Evolutionary conservation across 2,113 vertebrate species (phyloP).

Genomic region (Columbina picui): DNA sequence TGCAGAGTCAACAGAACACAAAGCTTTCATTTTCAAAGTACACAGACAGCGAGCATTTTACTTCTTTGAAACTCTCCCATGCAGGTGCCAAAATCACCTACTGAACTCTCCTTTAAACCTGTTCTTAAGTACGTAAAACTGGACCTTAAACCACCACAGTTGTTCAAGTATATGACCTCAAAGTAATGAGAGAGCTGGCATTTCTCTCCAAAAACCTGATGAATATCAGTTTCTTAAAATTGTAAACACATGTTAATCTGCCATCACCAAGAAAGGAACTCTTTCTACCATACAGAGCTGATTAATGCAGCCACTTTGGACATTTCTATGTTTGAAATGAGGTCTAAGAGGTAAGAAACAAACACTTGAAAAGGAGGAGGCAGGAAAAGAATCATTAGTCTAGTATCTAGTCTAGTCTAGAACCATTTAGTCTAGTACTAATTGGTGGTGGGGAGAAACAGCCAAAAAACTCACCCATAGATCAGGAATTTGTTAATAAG

Average conservation of each 20-base stretch:
- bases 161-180: not conserved
- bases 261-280: conserved; percentile 3
- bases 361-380: not conserved
- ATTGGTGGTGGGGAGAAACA: not conserved
- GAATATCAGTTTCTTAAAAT: not conserved
- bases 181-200: not conserved
- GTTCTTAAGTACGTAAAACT: not conserved
- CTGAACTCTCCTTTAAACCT: not conserved
- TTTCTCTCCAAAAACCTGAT: not conserved
- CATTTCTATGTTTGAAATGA: not conserved
- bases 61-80: not conserved
- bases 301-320: not conserved
- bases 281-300: not conserved
- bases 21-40: not conserved
- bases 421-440: not conserved
- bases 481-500: not conserved
- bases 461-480: not conserved
- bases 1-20: conserved; percentile 5
- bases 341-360: not conserved
- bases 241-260: not conserved
- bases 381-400: not conserved
- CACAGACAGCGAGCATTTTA: not conserved
- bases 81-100: not conserved
- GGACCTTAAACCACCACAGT: not conserved
- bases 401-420: not conserved